phyloP scores from a whole-genome alignment of 2,797 vertebrate genomes.

The Melanotaenia maccullochi region DNA sequence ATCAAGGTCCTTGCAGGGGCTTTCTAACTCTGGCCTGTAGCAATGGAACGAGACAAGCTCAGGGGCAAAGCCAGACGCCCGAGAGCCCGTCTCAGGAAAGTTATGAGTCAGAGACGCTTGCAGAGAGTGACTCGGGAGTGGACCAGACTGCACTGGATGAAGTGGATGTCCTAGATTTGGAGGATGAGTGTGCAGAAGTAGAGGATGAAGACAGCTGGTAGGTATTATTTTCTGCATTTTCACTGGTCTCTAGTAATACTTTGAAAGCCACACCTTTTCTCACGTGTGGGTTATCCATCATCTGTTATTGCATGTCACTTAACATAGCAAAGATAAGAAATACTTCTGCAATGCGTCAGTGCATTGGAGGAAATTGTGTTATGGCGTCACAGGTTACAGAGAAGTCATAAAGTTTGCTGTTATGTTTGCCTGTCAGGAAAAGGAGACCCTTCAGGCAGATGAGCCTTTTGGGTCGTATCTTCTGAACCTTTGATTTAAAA shows the following conservation, averaged over 20 bases:
- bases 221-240: constrained; percentile 51
- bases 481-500: constrained; percentile 40
- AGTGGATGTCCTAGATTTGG: constrained; percentile 89
- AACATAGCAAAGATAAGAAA: neutral
- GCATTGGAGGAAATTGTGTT: neutral
- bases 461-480: constrained; percentile 42
- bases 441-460: constrained; percentile 39
- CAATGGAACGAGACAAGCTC: constrained; percentile 44
- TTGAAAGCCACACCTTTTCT: neutral
- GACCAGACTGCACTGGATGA: constrained; percentile 86
- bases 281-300: neutral
- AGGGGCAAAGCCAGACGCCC: constrained; percentile 58
- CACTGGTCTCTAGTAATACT: constrained; percentile 5
- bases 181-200: constrained; percentile 83
- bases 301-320: neutral
- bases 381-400: neutral
- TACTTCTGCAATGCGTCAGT: neutral
- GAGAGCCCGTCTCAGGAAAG: constrained; percentile 79
- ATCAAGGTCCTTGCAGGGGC: constrained; percentile 41
- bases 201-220: constrained; percentile 92
- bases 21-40: constrained; percentile 74
- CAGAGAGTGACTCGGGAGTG: constrained; percentile 69
- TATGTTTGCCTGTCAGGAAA: neutral
- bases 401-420: constrained; percentile 1
- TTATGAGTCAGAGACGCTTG: constrained; percentile 79